Evolutionary conservation across 2,113 vertebrate species (phyloP).

Genomic region (Oreocharis arfaki): DNA sequence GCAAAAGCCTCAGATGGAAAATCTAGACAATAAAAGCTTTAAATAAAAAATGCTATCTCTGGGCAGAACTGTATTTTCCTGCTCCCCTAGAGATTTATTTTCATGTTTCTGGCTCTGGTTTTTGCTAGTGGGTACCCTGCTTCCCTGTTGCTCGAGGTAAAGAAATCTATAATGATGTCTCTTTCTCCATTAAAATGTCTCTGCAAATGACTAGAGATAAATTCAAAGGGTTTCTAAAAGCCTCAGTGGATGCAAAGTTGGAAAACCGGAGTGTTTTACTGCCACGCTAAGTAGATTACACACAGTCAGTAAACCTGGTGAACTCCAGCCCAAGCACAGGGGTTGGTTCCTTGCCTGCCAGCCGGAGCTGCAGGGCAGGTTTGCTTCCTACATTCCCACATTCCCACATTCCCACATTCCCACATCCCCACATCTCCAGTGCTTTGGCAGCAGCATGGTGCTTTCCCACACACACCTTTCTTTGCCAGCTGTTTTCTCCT

Average conservation of each 20-base stretch:
- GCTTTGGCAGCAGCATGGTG: background rate
- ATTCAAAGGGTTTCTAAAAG: slow-evolving; percentile 33
- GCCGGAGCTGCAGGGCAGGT: background rate
- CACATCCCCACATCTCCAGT: background rate
- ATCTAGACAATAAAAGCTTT: slow-evolving; percentile 28
- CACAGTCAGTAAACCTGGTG: background rate
- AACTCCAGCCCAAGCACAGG: background rate
- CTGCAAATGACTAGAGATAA: slow-evolving; percentile 27
- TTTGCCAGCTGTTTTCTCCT: background rate
- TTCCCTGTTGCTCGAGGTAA: slow-evolving; percentile 13
- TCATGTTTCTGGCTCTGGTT: slow-evolving; percentile 19
- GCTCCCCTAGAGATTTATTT: background rate
- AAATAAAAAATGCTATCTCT: slow-evolving; percentile 26
- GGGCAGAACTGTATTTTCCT: slow-evolving; percentile 4
- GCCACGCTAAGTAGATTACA: background rate
- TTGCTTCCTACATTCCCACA: background rate
- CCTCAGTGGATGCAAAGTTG: background rate
- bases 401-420: background rate
- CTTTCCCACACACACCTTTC: background rate
- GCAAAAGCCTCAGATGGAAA: background rate
- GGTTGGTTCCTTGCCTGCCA: background rate
- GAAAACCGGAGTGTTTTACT: background rate
- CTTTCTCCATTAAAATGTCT: slow-evolving; percentile 35
- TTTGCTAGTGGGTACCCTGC: background rate
- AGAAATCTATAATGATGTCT: slow-evolving; percentile 30